Conservation (phyloP, 2,888 invertebrate species). For the Andrena trimmerana region DNA sequence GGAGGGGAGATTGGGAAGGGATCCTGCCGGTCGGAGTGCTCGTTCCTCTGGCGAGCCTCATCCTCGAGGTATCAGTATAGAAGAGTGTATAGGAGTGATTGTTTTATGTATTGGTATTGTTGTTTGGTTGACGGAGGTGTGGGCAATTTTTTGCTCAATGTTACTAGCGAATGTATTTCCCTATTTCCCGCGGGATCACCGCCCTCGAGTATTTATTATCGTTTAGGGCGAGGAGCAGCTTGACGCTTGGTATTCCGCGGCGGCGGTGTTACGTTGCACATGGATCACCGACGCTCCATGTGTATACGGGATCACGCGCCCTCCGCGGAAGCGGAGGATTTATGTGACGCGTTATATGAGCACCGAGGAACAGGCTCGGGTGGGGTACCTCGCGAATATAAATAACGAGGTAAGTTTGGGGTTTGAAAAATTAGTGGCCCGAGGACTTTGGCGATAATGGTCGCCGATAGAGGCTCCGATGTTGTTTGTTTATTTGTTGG, state of each 20-base stretch:
- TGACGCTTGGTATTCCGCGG: neutral
- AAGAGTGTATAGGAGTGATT: neutral
- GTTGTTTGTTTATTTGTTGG: too few relatives aligned
- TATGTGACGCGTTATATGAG: constrained; percentile 23
- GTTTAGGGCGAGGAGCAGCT: neutral
- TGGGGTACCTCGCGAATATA: neutral
- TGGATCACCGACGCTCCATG: constrained; percentile 32
- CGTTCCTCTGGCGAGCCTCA: constrained; percentile 14
- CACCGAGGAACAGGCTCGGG: neutral
- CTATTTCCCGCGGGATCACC: too few relatives aligned
- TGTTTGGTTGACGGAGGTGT: fast-evolving
- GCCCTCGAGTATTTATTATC: too few relatives aligned
- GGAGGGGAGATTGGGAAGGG: constrained; percentile 3
- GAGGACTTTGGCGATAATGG: too few relatives aligned
- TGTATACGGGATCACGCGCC: neutral
- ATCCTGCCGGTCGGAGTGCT: constrained; percentile 35
- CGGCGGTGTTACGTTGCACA: constrained; percentile 7
- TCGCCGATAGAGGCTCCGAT: too few relatives aligned
- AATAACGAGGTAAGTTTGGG: neutral
- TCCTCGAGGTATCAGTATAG: constrained; percentile 22
- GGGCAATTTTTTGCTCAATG: too few relatives aligned
- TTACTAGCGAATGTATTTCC: too few relatives aligned
- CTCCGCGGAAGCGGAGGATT: constrained; percentile 19
- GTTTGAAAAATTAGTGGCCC: too few relatives aligned
- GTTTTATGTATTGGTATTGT: neutral